Percentiles rank a stretch among this genome's conserved stretches.
Conservation (phyloP, 64 coral and sea anemone species). For the Pocillopora damicornis region DNA sequence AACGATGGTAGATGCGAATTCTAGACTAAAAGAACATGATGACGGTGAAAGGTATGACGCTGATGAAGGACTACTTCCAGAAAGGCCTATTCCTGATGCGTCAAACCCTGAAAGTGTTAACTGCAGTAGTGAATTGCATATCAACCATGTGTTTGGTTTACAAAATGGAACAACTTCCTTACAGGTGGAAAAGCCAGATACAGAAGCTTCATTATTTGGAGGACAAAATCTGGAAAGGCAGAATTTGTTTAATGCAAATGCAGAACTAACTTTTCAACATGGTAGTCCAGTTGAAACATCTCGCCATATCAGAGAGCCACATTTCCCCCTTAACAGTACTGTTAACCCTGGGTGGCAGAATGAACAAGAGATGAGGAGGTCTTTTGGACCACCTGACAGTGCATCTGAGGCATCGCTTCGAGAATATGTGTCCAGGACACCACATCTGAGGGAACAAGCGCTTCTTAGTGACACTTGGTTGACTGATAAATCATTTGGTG, state of each 20-base stretch:
- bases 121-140: background rate
- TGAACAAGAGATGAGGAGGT: background rate
- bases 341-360: background rate
- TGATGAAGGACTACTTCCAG: background rate
- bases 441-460: constrained; percentile 7
- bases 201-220: background rate
- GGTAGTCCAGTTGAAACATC: background rate
- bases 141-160: background rate
- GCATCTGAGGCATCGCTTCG: background rate
- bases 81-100: background rate
- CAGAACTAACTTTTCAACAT: background rate
- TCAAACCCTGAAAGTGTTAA: background rate
- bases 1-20: background rate
- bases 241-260: background rate
- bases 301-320: no score
- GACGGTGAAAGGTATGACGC: background rate
- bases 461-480: constrained; percentile 56
- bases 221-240: background rate
- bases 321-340: background rate
- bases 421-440: background rate
- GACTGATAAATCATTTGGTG: constrained; percentile 63
- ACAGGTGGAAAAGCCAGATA: background rate
- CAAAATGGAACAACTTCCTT: background rate
- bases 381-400: background rate
- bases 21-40: background rate